A percentile compares a stretch with the other conserved stretches of the same genome.
Conservation (phyloP, 2,113 vertebrate genomes). For the Tetrax tetrax region DNA sequence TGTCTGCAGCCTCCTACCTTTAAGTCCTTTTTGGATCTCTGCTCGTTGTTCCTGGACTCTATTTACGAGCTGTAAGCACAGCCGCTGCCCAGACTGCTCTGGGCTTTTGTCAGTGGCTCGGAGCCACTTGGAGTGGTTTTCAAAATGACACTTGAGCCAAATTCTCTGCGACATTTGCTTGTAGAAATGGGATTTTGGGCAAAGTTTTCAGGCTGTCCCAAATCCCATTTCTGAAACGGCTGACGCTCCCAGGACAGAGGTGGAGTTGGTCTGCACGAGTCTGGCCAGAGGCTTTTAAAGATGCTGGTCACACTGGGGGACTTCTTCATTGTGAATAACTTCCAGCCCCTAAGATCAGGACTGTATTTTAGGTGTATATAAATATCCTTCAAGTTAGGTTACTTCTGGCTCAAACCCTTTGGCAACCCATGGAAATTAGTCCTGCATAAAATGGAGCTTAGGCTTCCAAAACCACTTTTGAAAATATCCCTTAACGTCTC, state of each 20-base stretch:
- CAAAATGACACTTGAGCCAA: neutral
- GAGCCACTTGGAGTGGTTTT: neutral
- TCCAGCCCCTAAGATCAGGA: neutral
- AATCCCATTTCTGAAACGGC: neutral
- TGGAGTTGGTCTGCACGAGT: neutral
- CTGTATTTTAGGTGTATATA: neutral
- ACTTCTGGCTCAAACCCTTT: neutral
- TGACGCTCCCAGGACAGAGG: neutral
- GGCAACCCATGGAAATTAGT: neutral
- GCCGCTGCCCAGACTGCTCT: neutral
- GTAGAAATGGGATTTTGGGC: neutral
- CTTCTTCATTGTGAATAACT: neutral
- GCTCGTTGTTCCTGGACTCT: neutral
- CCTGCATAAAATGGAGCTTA: neutral
- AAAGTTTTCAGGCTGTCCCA: neutral
- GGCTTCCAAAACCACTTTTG: neutral
- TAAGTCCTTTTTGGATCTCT: neutral
- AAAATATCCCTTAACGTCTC: neutral
- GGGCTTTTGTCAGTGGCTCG: neutral
- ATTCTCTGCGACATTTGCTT: rapidly evolving
- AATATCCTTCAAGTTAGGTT: neutral
- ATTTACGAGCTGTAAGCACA: neutral
- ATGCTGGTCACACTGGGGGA: neutral
- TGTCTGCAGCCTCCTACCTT: neutral
- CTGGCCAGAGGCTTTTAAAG: neutral